phyloP scores from a whole-genome alignment of 2,113 vertebrate genomes.

The Strigops habroptila region DNA sequence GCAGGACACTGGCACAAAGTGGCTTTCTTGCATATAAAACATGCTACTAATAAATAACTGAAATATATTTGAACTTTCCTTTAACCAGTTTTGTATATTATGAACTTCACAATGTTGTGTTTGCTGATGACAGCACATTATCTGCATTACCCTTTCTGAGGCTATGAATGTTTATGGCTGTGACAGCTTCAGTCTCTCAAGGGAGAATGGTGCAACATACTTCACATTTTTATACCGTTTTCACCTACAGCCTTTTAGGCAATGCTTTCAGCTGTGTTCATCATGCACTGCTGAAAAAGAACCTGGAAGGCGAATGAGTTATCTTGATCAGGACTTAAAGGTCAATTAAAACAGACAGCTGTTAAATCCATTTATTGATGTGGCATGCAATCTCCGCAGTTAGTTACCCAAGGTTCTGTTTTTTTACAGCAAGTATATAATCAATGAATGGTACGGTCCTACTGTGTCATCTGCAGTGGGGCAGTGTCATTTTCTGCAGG shows the following conservation, averaged over 20 bases:
- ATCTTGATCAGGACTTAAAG: neutral
- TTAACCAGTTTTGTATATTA: neutral
- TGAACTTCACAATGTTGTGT: neutral
- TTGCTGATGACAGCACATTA: neutral
- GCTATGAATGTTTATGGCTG: neutral
- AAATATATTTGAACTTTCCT: neutral
- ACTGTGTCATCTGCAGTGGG: neutral
- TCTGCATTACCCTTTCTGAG: neutral
- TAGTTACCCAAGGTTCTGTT: neutral
- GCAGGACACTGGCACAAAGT: neutral
- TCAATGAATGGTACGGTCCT: neutral
- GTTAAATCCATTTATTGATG: neutral
- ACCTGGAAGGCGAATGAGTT: neutral
- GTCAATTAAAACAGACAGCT: neutral
- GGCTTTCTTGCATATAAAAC: neutral
- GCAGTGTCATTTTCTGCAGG: neutral
- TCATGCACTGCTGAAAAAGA: neutral
- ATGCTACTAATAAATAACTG: constrained; percentile 20
- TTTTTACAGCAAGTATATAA: neutral
- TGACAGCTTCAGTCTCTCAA: neutral
- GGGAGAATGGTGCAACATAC: neutral
- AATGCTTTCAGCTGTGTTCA: neutral
- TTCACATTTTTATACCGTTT: neutral
- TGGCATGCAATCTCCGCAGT: neutral
- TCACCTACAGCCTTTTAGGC: neutral